Base-by-base conservation (phyloP, 2,113 vertebrate species). In the Pavo muticus region DNA sequence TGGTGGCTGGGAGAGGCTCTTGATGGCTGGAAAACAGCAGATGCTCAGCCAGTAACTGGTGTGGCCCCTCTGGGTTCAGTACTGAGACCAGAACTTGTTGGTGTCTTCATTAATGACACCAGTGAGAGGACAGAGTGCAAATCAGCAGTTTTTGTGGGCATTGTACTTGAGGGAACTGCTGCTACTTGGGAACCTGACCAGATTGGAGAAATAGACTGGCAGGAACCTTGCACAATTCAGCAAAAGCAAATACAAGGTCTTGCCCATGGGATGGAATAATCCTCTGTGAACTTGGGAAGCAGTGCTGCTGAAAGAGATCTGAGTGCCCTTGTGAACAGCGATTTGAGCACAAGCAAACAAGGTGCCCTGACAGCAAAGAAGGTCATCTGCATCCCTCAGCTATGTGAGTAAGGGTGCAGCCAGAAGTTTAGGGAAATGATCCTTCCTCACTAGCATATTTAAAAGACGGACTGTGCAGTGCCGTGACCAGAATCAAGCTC, bases 381-480 rank as follows among this genome's bases (percentile, higher is more conserved):
- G 32, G 18, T 64, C 21, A 39, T 42, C 16, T 25, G 4, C 30
- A 48, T 83, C 30, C 19, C 44, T 83, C 0, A 0, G 35, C 39
- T 65, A 19, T 24, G 4, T 24, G 18, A 42, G 9, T 23, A 52
- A 23, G 47, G 63, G 29, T 44, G 16, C 25, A 81, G 20, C 78
- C 47, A 72, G 17, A 47, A 40, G 64, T 16, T 39, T 40, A 60
- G 25, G 16, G 23, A 37, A 59, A 20, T 27, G 14, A 20, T 67
- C 40, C 39, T 84, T 71, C 25, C 18, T 39, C 42, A 39, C 52
- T 67, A 0, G 35, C 24, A 29, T 7, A 35, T 76, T 67, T 44
- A 17, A 2, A 6, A 61, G 23, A 50, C 9, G 50, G 32, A 20
- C 35, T 57, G n/a, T 37, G 64, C 64, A 70, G 32, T 12, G 25